Evolutionary conservation across 2,797 vertebrate genomes (phyloP), one percentile per base, ranked within the genome.

Genomic region (Trematomus bernacchii): DNA sequence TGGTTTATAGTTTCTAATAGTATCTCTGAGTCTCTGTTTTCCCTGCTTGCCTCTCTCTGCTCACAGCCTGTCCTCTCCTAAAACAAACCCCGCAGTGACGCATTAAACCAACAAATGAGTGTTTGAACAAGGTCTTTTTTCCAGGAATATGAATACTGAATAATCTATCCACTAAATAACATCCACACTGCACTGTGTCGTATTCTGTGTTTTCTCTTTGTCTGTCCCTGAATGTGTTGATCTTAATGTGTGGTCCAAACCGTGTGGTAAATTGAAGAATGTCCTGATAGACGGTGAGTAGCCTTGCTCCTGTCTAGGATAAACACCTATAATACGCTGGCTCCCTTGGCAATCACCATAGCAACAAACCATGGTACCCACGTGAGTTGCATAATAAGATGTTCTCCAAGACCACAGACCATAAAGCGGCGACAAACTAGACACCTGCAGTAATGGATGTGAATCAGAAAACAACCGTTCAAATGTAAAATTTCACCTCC

Each of bases 291-390:
- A 92, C 55, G 66, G 87, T 67, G 86, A 88, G 85, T 82, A 89
- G 88, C 89, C 88, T 85, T 82, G 82, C 90, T 89, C 84, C 87
- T 82, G 87, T 92, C 91, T 91, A 84, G 90, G 87, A 94, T 91
- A 94, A 94, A 94, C 92, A 94, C 92, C 93, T 93, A 92, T 92
- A 93, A 91, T 92, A 93, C 90, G 90, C 84, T 65, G 79, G 92
- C 92, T 93, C 93, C 92, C 92, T 85, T 92, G 91, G 91, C 92
- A 92, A 94, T 94, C 93, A 93, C 92, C 93, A 94, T 94, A 94
- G 93, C 93, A 94, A 94, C 93, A 93, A 92, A 92, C 92, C 91
- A 87, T 78, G 89, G 91, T 84, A 86, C 86, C 91, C 92, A 94
- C 94, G 92, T 94, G 92, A 93, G 92, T 88, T 90, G 92, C 90